Conservation (phyloP, 2,113 vertebrate genomes). For the Oxygymnocypris stewartii region DNA sequence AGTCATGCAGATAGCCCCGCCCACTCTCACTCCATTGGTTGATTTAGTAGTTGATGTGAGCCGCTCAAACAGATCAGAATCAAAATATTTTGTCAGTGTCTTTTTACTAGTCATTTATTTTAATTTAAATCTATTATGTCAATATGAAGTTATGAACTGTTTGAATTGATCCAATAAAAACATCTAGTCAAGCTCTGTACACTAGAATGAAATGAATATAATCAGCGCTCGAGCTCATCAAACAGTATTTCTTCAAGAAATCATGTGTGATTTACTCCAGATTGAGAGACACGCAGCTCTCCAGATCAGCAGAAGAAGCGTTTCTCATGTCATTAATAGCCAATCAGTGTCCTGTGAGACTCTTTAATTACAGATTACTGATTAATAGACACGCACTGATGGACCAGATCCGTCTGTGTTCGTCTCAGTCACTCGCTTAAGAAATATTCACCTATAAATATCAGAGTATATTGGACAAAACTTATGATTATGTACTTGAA, state of each 20-base stretch:
- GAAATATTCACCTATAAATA: background rate
- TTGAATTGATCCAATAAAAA: background rate
- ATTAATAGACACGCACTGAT: background rate
- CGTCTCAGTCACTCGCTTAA: background rate
- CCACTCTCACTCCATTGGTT: background rate
- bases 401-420: background rate
- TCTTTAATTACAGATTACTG: slow-evolving; percentile 36
- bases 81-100: background rate
- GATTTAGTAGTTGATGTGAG: background rate
- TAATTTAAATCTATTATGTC: background rate
- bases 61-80: background rate
- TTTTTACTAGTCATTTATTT: background rate
- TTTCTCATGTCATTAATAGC: slow-evolving; percentile 34
- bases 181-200: too few relatives aligned
- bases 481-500: background rate
- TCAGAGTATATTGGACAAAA: background rate
- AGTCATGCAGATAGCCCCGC: background rate
- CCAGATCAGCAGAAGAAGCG: background rate
- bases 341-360: slow-evolving; percentile 30
- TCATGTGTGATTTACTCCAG: background rate
- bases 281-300: background rate
- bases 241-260: background rate
- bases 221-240: background rate
- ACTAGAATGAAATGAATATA: background rate
- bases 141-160: background rate